phyloP scores from a whole-genome alignment of 2,888 invertebrate genomes.

The Lasioglossum calceatum region DNA sequence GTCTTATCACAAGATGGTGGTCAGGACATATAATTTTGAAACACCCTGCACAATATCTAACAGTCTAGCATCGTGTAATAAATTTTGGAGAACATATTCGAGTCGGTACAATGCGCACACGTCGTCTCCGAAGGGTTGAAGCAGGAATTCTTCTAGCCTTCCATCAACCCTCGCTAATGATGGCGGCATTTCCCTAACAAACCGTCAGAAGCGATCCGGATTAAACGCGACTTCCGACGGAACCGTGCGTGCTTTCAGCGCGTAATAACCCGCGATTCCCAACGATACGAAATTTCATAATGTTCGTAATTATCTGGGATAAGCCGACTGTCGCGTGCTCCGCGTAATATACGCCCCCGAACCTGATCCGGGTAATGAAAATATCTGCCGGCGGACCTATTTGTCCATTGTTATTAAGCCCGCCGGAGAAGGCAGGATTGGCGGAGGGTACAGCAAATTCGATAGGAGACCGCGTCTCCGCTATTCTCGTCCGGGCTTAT shows the following conservation, averaged over 20 bases:
- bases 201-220: not conserved
- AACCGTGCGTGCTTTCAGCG: not conserved
- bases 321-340: slow-evolving; percentile 35
- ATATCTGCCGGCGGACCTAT: slow-evolving; percentile 23
- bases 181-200: slow-evolving; percentile 6
- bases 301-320: slow-evolving; percentile 38
- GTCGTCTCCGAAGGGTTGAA: not conserved
- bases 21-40: too few species aligned
- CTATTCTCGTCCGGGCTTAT: slow-evolving; percentile 2
- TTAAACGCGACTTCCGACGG: slow-evolving; percentile 31
- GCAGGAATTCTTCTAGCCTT: not conserved
- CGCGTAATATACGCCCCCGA: slow-evolving; percentile 14
- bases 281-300: slow-evolving; percentile 47
- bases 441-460: not conserved
- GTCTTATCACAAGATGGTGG: too few species aligned
- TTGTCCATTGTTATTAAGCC: slow-evolving; percentile 31
- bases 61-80: not conserved
- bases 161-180: not conserved
- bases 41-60: not conserved
- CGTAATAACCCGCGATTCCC: slow-evolving; percentile 38
- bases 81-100: not conserved
- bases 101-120: not conserved
- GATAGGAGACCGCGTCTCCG: not conserved
- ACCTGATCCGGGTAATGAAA: slow-evolving; percentile 42
- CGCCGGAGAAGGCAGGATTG: not conserved